Evolutionary conservation across 2,888 invertebrate genomes (phyloP), one percentile per base, ranked within the genome.

Genomic region (Hirtodrosophila cameraria): DNA sequence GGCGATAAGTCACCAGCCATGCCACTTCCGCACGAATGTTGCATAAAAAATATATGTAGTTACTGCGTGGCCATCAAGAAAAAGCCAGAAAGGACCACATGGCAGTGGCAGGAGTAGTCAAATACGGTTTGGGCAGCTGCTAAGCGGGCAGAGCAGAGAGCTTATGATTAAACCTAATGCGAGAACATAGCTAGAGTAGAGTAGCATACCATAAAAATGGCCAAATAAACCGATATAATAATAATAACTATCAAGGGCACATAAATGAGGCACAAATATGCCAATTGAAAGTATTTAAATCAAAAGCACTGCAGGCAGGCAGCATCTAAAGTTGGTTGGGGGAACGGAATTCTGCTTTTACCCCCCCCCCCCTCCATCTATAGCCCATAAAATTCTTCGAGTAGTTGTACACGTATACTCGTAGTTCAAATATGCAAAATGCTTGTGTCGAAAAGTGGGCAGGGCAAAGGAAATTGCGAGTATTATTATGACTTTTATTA

Each of bases 401-500:
- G 30, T 49, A n/a, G 12, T 12, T 25, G 31, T 25, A 30, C 15
- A 28, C 25, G 1, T 13, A 15, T 53, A 8, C 27, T 52, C 41
- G 31, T 20, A 61, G 23, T 25, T 67, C 53, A 53, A 66, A 58
- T 68, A 68, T 68, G 68, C 53, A 71, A 79, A 79, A 54, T 53
- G 75, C 64, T 41, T 39, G 45, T 39, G 71, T 38, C 43, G 62
- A 65, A 70, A 61, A 42, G 63, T 45, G 49, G 69, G 49, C 49
- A 50, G 63, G 55, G 63, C 48, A 67, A 69, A 75, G 88, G 86
- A 85, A 87, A 84, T 85, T 86, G 84, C 81, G 77, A 87, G 85
- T 75, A 81, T 86, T 87, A 86, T 86, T 87, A 86, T 80, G 71
- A 79, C 72, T 78, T 78, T 84, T 84, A 76, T 84, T 84, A 80